These are phyloP conservation scores for Sarcophilus harrisii DNA, from an alignment of 2,797 vertebrate species.

Conservation along the genomic window DNA sequence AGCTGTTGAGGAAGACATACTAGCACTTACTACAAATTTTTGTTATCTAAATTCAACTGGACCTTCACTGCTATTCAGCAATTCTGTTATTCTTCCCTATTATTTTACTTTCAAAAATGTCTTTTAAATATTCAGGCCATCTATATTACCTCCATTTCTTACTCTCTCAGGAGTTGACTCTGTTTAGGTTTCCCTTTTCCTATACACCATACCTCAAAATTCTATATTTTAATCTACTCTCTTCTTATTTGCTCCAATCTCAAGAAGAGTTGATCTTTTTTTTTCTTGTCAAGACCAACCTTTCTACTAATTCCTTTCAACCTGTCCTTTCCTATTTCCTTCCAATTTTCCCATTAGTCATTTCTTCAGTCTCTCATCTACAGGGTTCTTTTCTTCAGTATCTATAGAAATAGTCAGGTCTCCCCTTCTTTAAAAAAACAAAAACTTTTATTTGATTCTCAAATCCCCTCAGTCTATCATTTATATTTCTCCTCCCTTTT, in stretches of 20 bases:
- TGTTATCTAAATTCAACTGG: neutral
- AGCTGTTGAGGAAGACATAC: neutral
- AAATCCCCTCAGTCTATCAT: neutral
- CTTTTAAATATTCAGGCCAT: neutral
- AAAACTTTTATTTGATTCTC: neutral
- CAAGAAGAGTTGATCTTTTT: neutral
- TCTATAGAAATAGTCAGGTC: neutral
- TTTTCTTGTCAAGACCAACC: neutral
- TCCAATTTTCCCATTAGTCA: neutral
- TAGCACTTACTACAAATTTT: slow-evolving; percentile 2
- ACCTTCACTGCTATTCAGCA: neutral
- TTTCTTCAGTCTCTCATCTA: neutral
- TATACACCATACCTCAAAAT: neutral
- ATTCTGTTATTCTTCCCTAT: neutral
- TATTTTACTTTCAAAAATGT: neutral
- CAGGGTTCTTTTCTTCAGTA: neutral
- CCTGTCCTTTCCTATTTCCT: neutral
- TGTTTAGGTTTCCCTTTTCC: neutral
- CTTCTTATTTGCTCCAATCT: neutral
- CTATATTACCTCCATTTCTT: neutral
- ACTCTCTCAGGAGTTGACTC: neutral
- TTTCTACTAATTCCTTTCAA: neutral
- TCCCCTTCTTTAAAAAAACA: neutral
- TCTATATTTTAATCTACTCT: neutral
- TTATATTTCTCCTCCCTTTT: neutral